Conservation (phyloP, 2,797 vertebrate genomes). For the Molossus alvarezi region DNA sequence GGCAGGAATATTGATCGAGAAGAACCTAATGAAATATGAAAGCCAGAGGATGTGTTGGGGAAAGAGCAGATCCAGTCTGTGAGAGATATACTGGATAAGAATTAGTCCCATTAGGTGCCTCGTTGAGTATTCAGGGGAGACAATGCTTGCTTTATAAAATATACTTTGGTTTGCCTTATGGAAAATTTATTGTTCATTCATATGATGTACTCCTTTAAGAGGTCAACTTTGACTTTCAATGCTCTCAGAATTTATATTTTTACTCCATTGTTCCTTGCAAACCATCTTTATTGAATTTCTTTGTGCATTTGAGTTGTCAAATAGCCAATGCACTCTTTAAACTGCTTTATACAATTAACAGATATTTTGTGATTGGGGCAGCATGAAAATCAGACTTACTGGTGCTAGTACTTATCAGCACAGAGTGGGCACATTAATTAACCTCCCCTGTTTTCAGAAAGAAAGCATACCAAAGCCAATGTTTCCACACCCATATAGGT, state of each 20-base stretch:
- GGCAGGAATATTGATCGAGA: constrained; percentile 67
- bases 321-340: constrained; percentile 50
- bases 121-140: constrained; percentile 77
- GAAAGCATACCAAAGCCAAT: constrained; percentile 31
- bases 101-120: constrained; percentile 71
- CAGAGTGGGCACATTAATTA: constrained; percentile 53
- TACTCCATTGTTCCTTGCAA: constrained; percentile 74
- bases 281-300: constrained; percentile 67
- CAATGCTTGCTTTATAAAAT: constrained; percentile 79
- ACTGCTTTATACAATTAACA: constrained; percentile 64
- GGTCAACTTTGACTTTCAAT: constrained; percentile 80
- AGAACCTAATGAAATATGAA: constrained; percentile 74
- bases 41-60: background rate
- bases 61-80: constrained; percentile 29
- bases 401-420: constrained; percentile 43
- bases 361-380: constrained; percentile 58
- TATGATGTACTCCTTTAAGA: constrained; percentile 83
- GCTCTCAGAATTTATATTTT: constrained; percentile 82
- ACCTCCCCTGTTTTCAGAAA: constrained; percentile 62
- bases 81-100: constrained; percentile 56
- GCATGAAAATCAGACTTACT: constrained; percentile 71
- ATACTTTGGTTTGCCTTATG: constrained; percentile 79
- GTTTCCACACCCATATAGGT: background rate
- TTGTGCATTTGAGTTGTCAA: constrained; percentile 72
- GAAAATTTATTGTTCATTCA: constrained; percentile 84